Base-by-base conservation (phyloP, 2,113 vertebrate genomes). In the Eulemur macaco region DNA sequence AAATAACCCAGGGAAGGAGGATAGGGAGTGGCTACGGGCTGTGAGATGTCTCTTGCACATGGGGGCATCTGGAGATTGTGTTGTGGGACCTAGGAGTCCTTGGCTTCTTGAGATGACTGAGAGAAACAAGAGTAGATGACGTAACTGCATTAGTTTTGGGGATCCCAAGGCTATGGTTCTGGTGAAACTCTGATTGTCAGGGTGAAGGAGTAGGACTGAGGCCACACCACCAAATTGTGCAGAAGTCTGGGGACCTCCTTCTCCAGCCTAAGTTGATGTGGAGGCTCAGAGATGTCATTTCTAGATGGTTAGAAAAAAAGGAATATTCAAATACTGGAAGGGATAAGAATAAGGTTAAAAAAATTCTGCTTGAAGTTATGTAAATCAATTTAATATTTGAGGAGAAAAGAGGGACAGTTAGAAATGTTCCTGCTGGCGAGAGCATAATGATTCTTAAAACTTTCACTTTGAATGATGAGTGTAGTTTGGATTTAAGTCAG, bases 211-310 rank as follows among this genome's bases (percentile, higher is more conserved):
- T 1, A 50, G 7, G 50, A 69, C 23, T 34, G 2, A 69, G 13
- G 11, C 2, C 8, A 17, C 3, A 5, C 0, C 21, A 8, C 0
- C 17, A 54, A 64, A 25, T 2, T 8, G 37, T 11, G 4, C 3
- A 6, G 7, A 34, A 45, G 2, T 21, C 18, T 9, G 29, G 8
- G 5, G 2, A 8, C 47, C 11, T 14, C 47, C 4, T 18, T 11
- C 9, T 13, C 1, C 21, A 39, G 20, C 17, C 42, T 50, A 63
- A 13, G 12, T 8, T 42, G 18, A 89, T 7, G 2, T n/a, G 54
- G 25, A 56, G 45, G 8, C 23, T 86, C 11, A 50, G 31, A 52
- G 47, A 69, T 3, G 6, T 10, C 23, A 31, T 31, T 66, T 84
- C 25, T 39, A 3, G 6, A 34, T 9, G 7, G 27, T 37, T 68